These are phyloP conservation scores for Crambe crambe DNA, from an alignment of 37 sponge, comb jelly and placozoan genomes.

Conservation along the genomic window DNA sequence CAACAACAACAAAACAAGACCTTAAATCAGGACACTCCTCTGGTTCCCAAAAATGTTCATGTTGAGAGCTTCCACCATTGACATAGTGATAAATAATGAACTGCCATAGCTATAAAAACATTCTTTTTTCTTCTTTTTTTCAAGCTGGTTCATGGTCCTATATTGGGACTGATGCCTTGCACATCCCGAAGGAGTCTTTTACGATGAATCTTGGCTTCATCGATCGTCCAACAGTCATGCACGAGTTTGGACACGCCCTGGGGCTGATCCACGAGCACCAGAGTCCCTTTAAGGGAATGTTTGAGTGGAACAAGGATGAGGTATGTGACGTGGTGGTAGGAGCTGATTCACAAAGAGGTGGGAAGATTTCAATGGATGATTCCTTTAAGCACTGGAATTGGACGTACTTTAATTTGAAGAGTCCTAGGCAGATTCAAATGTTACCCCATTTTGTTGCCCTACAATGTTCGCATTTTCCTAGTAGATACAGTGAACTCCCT, in stretches of 20 bases:
- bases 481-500: too few relatives aligned
- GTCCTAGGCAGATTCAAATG: not conserved
- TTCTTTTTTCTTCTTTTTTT: not conserved
- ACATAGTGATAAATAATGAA: not conserved
- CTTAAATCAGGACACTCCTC: too few relatives aligned
- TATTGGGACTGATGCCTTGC: conserved; percentile 48
- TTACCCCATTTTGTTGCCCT: not conserved
- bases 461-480: too few relatives aligned
- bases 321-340: conserved; percentile 9
- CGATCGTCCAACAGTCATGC: conserved; percentile 52
- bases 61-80: too few relatives aligned
- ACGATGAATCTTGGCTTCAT: conserved; percentile 67
- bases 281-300: conserved; percentile 55
- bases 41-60: too few relatives aligned
- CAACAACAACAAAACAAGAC: too few relatives aligned
- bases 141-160: conserved; percentile 55
- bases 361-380: not conserved
- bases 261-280: conserved; percentile 71
- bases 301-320: conserved; percentile 67
- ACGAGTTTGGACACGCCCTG: conserved; percentile 65
- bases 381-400: not conserved
- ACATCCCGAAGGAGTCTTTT: conserved; percentile 36
- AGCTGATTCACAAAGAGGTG: not conserved
- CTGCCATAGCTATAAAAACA: not conserved
- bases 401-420: not conserved